A percentile compares a stretch with the other conserved stretches of the same genome.
Conservation (phyloP, 2,797 vertebrate species). For the Enteromius mattozi region DNA sequence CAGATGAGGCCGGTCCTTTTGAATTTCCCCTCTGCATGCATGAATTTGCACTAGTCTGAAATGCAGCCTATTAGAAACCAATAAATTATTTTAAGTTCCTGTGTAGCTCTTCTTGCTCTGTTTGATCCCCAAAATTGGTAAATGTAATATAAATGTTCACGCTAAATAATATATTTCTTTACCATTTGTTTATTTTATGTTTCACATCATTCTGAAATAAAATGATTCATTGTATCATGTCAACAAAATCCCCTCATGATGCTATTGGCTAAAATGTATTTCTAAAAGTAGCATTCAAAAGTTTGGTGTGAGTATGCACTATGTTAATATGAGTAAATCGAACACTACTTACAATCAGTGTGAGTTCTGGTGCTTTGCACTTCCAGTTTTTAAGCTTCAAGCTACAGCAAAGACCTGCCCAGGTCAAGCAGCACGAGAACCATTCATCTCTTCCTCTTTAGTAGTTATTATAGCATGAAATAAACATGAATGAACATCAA, state of each 20-base stretch:
- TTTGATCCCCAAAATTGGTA: neutral
- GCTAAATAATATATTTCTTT: constrained; percentile 27
- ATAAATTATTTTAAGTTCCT: constrained; percentile 45
- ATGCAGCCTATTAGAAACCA: constrained; percentile 30
- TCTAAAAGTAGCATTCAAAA: neutral
- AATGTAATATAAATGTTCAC: neutral
- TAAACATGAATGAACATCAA: neutral
- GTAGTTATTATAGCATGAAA: neutral
- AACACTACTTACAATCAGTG: neutral
- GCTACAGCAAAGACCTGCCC: neutral
- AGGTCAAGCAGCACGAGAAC: neutral
- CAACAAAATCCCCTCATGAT: neutral
- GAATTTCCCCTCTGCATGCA: constrained; percentile 66
- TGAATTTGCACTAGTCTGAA: constrained; percentile 78
- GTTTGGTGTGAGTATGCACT: neutral
- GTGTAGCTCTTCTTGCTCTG: constrained; percentile 27
- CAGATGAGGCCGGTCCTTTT: constrained; percentile 4
- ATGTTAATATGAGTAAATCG: neutral
- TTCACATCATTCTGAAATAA: neutral
- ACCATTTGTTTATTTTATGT: neutral
- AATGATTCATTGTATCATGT: neutral
- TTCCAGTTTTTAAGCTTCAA: neutral
- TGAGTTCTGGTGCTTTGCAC: neutral
- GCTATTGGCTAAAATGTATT: neutral
- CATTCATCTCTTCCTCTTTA: neutral